Base-by-base conservation (phyloP, 2,797 vertebrate species). In the Centroberyx gerrardi region DNA sequence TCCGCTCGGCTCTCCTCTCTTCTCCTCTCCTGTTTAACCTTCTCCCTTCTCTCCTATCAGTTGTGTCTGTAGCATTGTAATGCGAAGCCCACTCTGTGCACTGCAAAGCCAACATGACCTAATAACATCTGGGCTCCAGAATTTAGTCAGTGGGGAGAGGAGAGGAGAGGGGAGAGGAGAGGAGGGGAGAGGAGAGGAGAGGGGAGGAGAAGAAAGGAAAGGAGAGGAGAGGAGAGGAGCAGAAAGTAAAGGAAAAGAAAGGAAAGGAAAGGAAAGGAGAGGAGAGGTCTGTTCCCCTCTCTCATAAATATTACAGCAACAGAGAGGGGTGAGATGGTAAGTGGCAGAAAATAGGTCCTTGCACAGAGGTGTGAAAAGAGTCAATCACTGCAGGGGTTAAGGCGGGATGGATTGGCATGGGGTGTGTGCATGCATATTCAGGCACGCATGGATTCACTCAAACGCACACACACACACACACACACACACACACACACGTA, bases 51-150 rank as follows among this genome's bases (percentile, higher is more conserved):
- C 29, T 36, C 44, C 14, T 46, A 3, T 48, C 44, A 48, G 5
- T 48, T 81, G 61, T 66, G 72, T 86, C 83, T 81, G 74, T 83
- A 52, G 69, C 76, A 82, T 72, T 28, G 48, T 52, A 53, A 85
- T 70, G 64, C 63, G 38, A 60, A 77, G 53, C 72, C 33, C 54
- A 27, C 62, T 81, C 64, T 69, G 22, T 22, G 22, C 22, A 22
- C 22, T 22, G 78, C 76, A 76, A 78, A 64, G 71, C 75, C 44
- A 13, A 55, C 81, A 56, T 73, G 44, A 40, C 72, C 40, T 22
- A 13, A 22, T 67, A 70, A 86, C 86, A 90, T 88, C 79, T 87
- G 86, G 83, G 69, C 68, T 82, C 54, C 87, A 84, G 83, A 70
- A 75, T 58, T 33, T 3, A 22, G 6, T 27, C 3, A 5, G 49